Base-by-base conservation (phyloP, 2,888 invertebrate genomes). In the Cecidostiba fungosa region DNA sequence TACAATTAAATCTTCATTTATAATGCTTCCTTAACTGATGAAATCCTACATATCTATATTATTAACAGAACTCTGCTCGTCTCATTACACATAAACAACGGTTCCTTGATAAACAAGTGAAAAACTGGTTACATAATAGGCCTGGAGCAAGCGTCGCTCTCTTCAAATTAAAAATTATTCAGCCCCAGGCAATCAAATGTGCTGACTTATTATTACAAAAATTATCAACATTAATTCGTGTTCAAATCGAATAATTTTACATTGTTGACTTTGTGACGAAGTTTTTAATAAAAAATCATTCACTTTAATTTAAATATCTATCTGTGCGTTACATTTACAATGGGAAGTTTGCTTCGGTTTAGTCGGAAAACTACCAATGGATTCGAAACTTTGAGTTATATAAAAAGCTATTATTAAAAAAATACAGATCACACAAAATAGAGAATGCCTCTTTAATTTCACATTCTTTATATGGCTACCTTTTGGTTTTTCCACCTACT, bases 401-500 rank as follows among this genome's bases (percentile, higher is more conserved):
- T 85, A 77, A 82, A 82, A 82, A 72, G 70, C 78, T 79, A 73
- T 16, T 66, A n/a, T 76, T 84, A 90, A 92, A 91, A 92, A 92
- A 92, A 92, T 92, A 92, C 89, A 90, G 90, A 91, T 92, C 91
- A 92, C 91, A 90, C 91, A 90, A 90, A 92, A 92, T 91, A 91
- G 92, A 92, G 90, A 92, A 92, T 92, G 90, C 90, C 89, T 91
- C 91, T 92, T 88, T 86, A 91, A 89, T 89, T 89, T 89, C 85
- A 82, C 77, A 80, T 80, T 77, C 66, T 62, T 84, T 73, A 73
- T 77, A 81, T 86, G 83, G 83, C 84, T 80, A 81, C 39, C n/a
- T 83, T 79, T 77, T 43, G 54, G 39, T 26, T 54, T 66, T 73
- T 81, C 78, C 83, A 84, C n/a, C 36, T 84, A 77, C 81, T 85